These are phyloP conservation scores for Denticeps clupeoides DNA, from an alignment of 2,797 vertebrate genomes.

Conservation along the genomic window DNA sequence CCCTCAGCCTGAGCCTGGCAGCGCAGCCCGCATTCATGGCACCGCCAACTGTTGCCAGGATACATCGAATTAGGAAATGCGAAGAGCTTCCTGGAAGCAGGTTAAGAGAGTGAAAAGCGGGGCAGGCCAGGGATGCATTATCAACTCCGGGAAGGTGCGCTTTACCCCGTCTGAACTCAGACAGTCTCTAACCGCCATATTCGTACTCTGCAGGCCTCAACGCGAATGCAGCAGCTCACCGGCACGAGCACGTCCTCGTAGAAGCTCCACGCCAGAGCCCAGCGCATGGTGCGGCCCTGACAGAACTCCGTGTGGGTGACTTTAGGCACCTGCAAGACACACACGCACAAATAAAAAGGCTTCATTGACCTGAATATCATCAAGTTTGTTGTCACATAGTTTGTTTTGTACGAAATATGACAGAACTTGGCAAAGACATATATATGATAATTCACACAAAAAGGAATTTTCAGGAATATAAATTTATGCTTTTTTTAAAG, in stretches of 20 bases:
- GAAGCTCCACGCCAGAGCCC: constrained; percentile 98
- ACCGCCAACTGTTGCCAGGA: constrained; percentile 60
- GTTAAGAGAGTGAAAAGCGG: constrained; percentile 49
- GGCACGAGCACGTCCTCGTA: constrained; percentile 88
- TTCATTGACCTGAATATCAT: no score
- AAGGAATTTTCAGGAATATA: no score
- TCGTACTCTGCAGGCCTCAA: background rate
- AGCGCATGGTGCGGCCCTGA: constrained; percentile 95
- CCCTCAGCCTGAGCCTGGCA: constrained; percentile 25
- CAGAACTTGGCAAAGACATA: no score
- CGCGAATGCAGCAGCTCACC: constrained; percentile 56
- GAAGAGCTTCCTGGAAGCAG: constrained; percentile 31
- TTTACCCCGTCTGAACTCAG: constrained; percentile 4
- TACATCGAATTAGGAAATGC: constrained; percentile 43
- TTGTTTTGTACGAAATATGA: no score
- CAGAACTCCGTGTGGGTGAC: constrained; percentile 95
- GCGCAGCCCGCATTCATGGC: constrained; percentile 13
- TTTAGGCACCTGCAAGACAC: constrained; percentile 74
- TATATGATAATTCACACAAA: no score
- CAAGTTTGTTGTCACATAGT: no score
- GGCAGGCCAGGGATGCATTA: constrained; percentile 38
- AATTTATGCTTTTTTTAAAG: no score
- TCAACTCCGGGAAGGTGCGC: constrained; percentile 26
- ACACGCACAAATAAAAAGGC: constrained; percentile 1
- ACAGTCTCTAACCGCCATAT: constrained; percentile 1